phyloP scores from a whole-genome alignment of 2,888 invertebrate genomes.

The Anaspis maculata region DNA sequence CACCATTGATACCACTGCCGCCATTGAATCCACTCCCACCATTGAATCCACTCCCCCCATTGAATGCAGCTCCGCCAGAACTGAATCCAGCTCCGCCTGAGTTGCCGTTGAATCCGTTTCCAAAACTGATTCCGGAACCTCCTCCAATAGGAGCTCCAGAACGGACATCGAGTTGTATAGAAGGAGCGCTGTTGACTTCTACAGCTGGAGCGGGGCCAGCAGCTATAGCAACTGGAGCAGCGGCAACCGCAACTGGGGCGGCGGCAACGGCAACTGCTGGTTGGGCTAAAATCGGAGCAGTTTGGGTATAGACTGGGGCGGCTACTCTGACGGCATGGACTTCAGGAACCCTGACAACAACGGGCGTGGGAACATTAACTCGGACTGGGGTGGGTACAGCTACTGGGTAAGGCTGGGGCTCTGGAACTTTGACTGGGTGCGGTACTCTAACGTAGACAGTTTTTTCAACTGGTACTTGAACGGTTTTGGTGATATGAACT shows the following conservation, averaged over 20 bases:
- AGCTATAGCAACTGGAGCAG: neutral
- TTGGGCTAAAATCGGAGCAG: neutral
- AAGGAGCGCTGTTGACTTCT: constrained; percentile 3
- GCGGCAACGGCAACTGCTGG: neutral
- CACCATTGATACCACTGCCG: too few relatives aligned
- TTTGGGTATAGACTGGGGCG: too few relatives aligned
- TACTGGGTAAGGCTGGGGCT: constrained; percentile 25
- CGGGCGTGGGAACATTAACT: constrained; percentile 24
- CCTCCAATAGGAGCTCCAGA: too few relatives aligned
- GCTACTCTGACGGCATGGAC: too few relatives aligned
- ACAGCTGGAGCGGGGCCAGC: constrained; percentile 1
- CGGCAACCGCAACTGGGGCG: constrained; percentile 2
- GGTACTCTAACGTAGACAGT: constrained; percentile 23
- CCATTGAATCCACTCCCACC: too few relatives aligned
- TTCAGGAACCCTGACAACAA: constrained; percentile 16
- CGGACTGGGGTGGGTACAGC: constrained; percentile 23
- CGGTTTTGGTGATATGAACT: constrained; percentile 22
- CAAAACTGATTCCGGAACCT: too few relatives aligned
- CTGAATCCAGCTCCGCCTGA: neutral
- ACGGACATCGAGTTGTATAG: too few relatives aligned
- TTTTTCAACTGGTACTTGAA: constrained; percentile 22
- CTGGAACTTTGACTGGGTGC: constrained; percentile 21
- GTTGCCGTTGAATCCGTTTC: neutral
- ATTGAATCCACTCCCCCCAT: too few relatives aligned
- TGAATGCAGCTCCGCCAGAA: neutral